Base-by-base conservation (phyloP, 2,888 invertebrate species). In the Lochmaea crataegi region DNA sequence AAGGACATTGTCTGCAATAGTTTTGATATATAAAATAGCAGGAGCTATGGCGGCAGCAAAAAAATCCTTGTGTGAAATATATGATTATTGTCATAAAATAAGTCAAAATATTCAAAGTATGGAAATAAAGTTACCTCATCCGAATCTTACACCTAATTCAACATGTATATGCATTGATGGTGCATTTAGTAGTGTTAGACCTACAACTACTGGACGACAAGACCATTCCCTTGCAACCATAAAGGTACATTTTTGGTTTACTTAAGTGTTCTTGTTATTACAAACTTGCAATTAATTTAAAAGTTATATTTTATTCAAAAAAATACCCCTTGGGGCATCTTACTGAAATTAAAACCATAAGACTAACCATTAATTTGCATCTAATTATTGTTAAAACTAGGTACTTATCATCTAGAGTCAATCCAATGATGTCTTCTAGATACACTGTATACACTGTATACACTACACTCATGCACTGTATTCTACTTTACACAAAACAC, bases 21-120 rank as follows among this genome's bases (percentile, higher is more conserved):
- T 90, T 16, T 83, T 92, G 16, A 80, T 91, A 9, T 83, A 84
- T 51, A 88, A 92, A 92, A 89, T 96, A 76, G 92, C 93, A 64
- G 95, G 95, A 16, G 94, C 93, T 0, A 88, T 96, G 89, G 90
- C 94, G 0, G 90, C 90, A 75, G 87, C 88, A 73, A 91, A 91
- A 0, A 88, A 86, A 70, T 86, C 87, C 41, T 82, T 95, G 72
- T 83, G 87, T 0, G 89, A 91, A 42, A 92, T 95, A 26, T 86
- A 86, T 65, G 77, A 86, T 7, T 85, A 87, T 76, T 89, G 90
- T 22, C 82, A 81, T 2, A 86, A 87, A 58, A 86, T 90, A 0
- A 87, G 89, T 71, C 85, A 88, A 57, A 87, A 89, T 78, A 88
- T 91, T 87, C 92, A 92, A 0, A 94, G 94, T 0, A 89, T 94